Base-by-base conservation (phyloP, 2,888 invertebrate species). In the Liposcelis brunnea region DNA sequence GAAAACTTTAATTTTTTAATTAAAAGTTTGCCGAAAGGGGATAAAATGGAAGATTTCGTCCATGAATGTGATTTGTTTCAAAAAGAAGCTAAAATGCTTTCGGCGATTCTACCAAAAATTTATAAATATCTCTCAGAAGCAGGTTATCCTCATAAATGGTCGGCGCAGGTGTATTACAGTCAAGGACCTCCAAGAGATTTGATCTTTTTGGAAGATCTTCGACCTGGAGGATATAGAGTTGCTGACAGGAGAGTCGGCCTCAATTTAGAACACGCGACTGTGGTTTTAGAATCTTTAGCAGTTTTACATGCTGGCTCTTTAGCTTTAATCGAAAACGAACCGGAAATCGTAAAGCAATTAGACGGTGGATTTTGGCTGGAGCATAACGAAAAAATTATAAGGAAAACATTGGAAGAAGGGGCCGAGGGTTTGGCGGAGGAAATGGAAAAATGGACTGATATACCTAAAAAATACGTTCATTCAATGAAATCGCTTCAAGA, bases 61-160 rank as follows among this genome's bases (percentile, higher is more conserved):
- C 12, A 18, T 11, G 40, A 40, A 11, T 12, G 15, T 12, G 19
- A 40, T 5, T n/a, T 40, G 4, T 40, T 40, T 19, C n/a, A 14
- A 14, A 40, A 40, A 19, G 40, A 40, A 40, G 21, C 16, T 3
- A 40, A 40, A 40, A 40, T 40, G 40, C 19, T 40, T 16, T 40
- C 40, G 40, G 40, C 6, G 11, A 16, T 21, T 40, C 19, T 40
- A 6, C 40, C 40, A 7, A 12, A 19, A 14, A 7, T 40, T n/a
- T n/a, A 40, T 10, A 40, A 19, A 14, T 19, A 7, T 7, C 11
- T 40, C 15, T 5, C 6, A 6, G 19, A 40, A 18, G 19, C 19
- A 5, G 19, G 19, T n/a, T 16, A 18, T 10, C 4, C 4, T 19
- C 12, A n/a, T n/a, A 14, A 40, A 19, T 19, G 10, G 6, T 40